Evolutionary conservation across 2,113 vertebrate species (phyloP).

Genomic region (Chrysemys picta): DNA sequence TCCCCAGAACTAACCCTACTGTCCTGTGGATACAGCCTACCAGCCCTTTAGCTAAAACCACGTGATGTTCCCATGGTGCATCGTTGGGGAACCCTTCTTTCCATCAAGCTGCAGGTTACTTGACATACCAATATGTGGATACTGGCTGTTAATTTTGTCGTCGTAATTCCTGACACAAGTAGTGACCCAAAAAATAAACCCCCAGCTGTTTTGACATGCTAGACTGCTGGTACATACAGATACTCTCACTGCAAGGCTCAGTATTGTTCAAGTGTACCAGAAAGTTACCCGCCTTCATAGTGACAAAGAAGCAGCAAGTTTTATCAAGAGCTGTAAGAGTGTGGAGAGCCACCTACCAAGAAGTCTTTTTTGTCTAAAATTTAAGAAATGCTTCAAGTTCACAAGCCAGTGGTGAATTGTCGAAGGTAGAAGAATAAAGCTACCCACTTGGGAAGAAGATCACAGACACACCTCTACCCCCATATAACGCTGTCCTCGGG

Average conservation of each 20-base stretch:
- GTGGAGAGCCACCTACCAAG: constrained; percentile 26
- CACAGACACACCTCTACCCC: not conserved
- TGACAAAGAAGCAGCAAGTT: constrained; percentile 30
- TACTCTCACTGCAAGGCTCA: constrained; percentile 1
- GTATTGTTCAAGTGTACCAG: constrained; percentile 19
- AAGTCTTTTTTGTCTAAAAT: constrained; percentile 11
- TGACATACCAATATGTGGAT: not conserved
- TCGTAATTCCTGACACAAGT: constrained; percentile 33
- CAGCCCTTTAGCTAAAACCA: not conserved
- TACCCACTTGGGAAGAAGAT: not conserved
- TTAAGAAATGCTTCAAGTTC: not conserved
- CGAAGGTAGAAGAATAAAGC: not conserved
- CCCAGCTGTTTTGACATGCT: not conserved
- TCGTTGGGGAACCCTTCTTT: not conserved
- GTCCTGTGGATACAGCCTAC: not conserved
- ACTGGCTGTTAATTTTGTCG: not conserved
- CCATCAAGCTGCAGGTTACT: not conserved
- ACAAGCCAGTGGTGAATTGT: not conserved
- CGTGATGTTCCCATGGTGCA: rapidly evolving
- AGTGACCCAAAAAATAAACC: constrained; percentile 6
- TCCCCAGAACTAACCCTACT: not conserved
- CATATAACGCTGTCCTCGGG: no score
- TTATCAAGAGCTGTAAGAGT: constrained; percentile 12
- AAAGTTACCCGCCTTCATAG: not conserved
- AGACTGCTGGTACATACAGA: not conserved